Evolutionary conservation across 2,113 vertebrate species (phyloP), one percentile per base, ranked within the genome.

Genomic region (Microcebus lehilahytsara): DNA sequence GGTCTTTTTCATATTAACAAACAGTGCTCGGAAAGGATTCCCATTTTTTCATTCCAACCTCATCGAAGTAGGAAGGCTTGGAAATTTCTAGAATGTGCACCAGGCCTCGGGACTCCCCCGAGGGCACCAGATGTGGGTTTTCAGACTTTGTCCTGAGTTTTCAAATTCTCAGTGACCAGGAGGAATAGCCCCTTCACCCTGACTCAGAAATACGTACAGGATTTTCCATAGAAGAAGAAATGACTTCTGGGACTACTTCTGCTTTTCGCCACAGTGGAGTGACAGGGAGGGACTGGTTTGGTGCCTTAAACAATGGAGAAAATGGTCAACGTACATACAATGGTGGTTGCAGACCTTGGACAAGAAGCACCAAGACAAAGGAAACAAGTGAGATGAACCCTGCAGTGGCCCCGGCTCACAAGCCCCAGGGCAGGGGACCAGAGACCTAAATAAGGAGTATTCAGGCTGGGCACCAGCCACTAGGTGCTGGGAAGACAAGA

Each of bases 1-100:
- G 96, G 96, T 85, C 90, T 81, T 97, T 97, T 98, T 97, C 96
- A 96, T 97, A 94, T 96, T 96, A 97, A 97, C 97, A 98, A 98
- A 97, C 96, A 98, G 95, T 56, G 37, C 85, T 96, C 34, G 17
- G 32, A 95, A 85, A 89, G 72, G 85, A 92, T 92, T 96, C 78
- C 69, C 62, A 46, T 20, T 88, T 92, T 58, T 92, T 58, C 93
- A 93, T 96, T 94, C 72, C 5, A 3, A 92, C 72, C 77, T 92
- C 92, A 85, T 62, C 72, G 92, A 96, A 78, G n/a, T 53, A 58
- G 60, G 71, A 96, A 81, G 71, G 3, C 77, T 95, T 78, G 72
- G 79, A 96, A 87, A 93, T 89, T 74, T 94, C 62, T 83, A n/a
- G 81, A 86, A 62, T 23, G 22, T 1, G 19, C 9, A 64, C 4